Base-by-base conservation (phyloP, 2,888 invertebrate genomes). In the Thumatha senex region DNA sequence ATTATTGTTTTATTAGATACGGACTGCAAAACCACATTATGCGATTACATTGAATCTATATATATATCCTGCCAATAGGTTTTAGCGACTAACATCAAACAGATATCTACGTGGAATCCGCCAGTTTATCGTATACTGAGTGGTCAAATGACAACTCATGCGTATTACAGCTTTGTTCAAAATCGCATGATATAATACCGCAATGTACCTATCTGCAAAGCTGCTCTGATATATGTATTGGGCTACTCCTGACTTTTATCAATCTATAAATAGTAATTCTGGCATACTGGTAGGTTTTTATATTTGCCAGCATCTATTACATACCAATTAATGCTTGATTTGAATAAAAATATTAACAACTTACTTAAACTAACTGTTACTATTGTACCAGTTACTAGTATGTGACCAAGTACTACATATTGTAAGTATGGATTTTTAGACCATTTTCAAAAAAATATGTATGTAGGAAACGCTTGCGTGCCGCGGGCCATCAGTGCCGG, bases 91-190 rank as follows among this genome's bases (percentile, higher is more conserved):
- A 14, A 2, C 13, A 35, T 14, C 1, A 39, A 8, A 40, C 24
- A 40, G 18, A 33, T 42, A 15, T n/a, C 15, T 10, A 31, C 15
- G 4, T 15, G 31, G 18, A 43, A 38, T 29, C 18, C 9, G 18
- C 33, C 36, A 48, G 42, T 13, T 31, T 38, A 43, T 31, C 38
- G 42, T 41, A 29, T 15, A 4, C 18, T 15, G 18, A 11, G 10
- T 31, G 12, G 31, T 36, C 30, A 38, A 4, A 12, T 5, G 36
- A 24, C 14, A 38, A 48, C 33, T 43, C 38, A 39, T 33, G 43
- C 48, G 31, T 48, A 10, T 18, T 18, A 11, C 10, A 15, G 33
- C 48, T 38, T 43, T 48, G 42, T 43, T 38, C 31, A 43, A 40
- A 41, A 35, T 29, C 34, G 14, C n/a, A 42, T 13, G 11, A 36